phyloP scores from a whole-genome alignment of 2,113 vertebrate genomes.

The Tyrannus savana region DNA sequence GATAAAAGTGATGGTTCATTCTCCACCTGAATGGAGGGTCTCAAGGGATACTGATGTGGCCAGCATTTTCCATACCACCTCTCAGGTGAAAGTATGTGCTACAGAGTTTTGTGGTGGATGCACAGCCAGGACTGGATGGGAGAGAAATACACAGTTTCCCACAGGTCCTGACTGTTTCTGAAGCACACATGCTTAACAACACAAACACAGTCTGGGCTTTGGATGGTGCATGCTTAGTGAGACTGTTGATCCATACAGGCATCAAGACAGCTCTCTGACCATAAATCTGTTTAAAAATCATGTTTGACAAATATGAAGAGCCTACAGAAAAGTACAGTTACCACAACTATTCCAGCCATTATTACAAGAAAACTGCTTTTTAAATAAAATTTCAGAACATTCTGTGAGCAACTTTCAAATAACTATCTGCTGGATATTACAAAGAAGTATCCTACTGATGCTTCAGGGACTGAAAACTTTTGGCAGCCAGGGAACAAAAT shows the following conservation, averaged over 20 bases:
- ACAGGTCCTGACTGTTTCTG: not conserved
- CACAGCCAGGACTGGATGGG: not conserved
- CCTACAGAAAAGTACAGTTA: not conserved
- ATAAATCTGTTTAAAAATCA: not conserved
- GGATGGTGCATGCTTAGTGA: not conserved
- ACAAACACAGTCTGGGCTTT: not conserved
- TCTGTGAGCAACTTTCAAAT: not conserved
- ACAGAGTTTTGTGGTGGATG: not conserved
- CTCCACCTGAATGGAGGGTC: not conserved
- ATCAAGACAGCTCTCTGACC: not conserved
- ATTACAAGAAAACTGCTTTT: not conserved
- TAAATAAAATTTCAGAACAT: not conserved
- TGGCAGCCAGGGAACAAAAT: not conserved
- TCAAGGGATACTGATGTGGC: not conserved
- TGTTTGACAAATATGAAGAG: not conserved
- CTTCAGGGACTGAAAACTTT: not conserved
- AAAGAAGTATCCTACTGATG: not conserved
- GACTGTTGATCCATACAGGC: not conserved
- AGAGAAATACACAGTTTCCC: not conserved
- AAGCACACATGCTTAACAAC: not conserved
- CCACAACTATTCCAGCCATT: not conserved
- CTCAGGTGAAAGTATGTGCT: not conserved
- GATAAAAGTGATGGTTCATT: not conserved
- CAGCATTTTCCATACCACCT: not conserved
- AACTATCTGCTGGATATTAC: not conserved